Evolutionary conservation across 2,797 vertebrate genomes (phyloP), one percentile per base, ranked within the genome.

Genomic region (Poeciliopsis presidionis): DNA sequence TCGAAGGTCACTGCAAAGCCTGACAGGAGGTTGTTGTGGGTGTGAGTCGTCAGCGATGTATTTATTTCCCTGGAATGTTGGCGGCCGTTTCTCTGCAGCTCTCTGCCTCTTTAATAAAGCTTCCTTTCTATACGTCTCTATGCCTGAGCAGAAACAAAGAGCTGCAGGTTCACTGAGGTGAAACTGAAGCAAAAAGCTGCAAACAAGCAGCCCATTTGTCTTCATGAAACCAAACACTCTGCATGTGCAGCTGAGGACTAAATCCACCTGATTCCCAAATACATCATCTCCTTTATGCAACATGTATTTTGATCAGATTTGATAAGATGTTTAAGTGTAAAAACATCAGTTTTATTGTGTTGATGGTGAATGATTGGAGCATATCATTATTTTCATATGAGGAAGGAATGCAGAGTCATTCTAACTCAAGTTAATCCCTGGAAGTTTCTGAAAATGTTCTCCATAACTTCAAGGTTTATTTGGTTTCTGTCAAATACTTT

Each of bases 41-140:
- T 39, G 33, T 39, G 18, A 33, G 33, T 39, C 3, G 16, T 22
- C 5, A 57, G 81, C 75, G 28, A 78, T 81, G 82, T 75, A 74
- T 74, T 74, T 76, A 70, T 79, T 75, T 83, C 63, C 74, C 70
- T 81, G 86, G 86, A 90, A 90, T 88, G 84, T 83, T 80, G 81
- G 86, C 83, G 81, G 71, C 33, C 7, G 75, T 59, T 80, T 71
- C 79, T 59, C 77, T 77, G 55, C 72, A 81, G 82, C 76, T 83
- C 81, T 63, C 65, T 69, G 33, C 72, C 73, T 18, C 75, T 75
- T 75, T 76, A 78, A 89, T 85, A 81, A 86, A 80, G 82, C 75
- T 73, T 69, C 45, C 72, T 80, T 84, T 86, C 86, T 89, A 84
- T 82, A 84, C 28, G 2, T 81, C 69, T 81, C 73, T 83, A 43